Base-by-base conservation (phyloP, 2,797 vertebrate genomes). In the Sebastes vulpes region DNA sequence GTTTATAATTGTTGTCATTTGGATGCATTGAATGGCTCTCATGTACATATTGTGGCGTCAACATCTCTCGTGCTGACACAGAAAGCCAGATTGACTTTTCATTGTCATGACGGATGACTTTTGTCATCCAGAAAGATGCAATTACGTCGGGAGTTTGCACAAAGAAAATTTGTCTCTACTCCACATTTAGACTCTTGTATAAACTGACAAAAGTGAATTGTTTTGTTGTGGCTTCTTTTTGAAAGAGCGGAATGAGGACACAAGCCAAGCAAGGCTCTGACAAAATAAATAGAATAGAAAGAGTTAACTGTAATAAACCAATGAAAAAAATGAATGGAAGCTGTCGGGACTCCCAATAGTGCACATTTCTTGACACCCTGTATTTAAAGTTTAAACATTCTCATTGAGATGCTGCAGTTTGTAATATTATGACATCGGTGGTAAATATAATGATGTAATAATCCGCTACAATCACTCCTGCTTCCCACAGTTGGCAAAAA, bases 111-210 rank as follows among this genome's bases (percentile, higher is more conserved):
- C 32, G 42, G 28, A 74, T 10, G 12, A 68, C 10, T 28, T 16
- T 16, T 29, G 10, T 71, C n/a, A 52, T 54, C 50, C 18, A 65
- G 58, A 63, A 12, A 73, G 14, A 80, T 61, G 31, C 26, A 53
- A 70, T 70, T 32, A 18, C 20, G 2, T 67, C 9, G 1, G 38
- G 66, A 56, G 56, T 70, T 73, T 64, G 60, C 50, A 65, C 21
- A 50, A 31, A 78, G 56, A 38, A 53, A 65, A 61, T 59, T 64
- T 32, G 65, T 70, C 32, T 68, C 54, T 23, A 6, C 18, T 79
- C 64, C 66, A 77, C 84, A 83, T 82, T 65, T 67, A 81, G 69
- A 59, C 31, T 12, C 52, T 72, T 66, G 28, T 32, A 60, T 74
- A 75, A 75, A 31, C 9, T 4, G 50, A 82, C 71, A 66, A 42